A percentile compares a stretch with the other conserved stretches of the same genome.
phyloP scores from a whole-genome alignment of 1,140 invertebrate species.

The Diorhabda elongata region DNA sequence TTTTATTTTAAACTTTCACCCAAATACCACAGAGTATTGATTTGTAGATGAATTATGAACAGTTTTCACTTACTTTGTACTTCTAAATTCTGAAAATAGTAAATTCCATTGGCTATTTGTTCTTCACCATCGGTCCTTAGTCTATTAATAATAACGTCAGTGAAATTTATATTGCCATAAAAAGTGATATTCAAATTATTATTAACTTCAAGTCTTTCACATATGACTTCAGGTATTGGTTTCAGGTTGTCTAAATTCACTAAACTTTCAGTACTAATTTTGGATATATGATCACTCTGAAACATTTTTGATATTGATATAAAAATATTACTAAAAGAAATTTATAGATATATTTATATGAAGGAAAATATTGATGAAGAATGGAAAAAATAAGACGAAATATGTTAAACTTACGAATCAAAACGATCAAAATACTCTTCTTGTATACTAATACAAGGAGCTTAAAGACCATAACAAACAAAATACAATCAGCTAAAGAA shows the following conservation, averaged over 20 bases:
- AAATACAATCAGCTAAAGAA: too few relatives aligned
- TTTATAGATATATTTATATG: not conserved
- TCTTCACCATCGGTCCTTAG: slow-evolving; percentile 26
- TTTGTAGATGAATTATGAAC: too few relatives aligned
- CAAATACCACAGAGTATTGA: too few relatives aligned
- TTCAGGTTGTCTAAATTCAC: slow-evolving; percentile 28
- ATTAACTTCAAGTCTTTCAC: slow-evolving; percentile 30
- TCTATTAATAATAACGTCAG: slow-evolving; percentile 32
- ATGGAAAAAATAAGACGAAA: not conserved
- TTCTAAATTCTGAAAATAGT: slow-evolving; percentile 34
- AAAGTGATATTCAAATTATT: slow-evolving; percentile 32
- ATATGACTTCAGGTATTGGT: slow-evolving; percentile 31
- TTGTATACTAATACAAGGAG: too few relatives aligned
- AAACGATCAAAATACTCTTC: too few relatives aligned
- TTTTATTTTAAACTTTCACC: too few relatives aligned
- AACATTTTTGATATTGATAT: slow-evolving; percentile 15
- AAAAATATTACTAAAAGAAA: not conserved
- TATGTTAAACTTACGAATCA: too few relatives aligned
- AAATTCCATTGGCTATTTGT: slow-evolving; percentile 35
- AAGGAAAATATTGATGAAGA: not conserved
- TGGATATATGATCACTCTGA: slow-evolving; percentile 28
- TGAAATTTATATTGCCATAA: slow-evolving; percentile 35
- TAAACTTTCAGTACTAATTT: slow-evolving; percentile 32
- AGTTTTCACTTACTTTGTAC: slow-evolving; percentile 22
- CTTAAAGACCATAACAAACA: too few relatives aligned